Percentiles rank a stretch among this genome's conserved stretches.
Evolutionary conservation across 2,113 vertebrate species (phyloP).

Genomic region (Potamarius usumacintae): DNA sequence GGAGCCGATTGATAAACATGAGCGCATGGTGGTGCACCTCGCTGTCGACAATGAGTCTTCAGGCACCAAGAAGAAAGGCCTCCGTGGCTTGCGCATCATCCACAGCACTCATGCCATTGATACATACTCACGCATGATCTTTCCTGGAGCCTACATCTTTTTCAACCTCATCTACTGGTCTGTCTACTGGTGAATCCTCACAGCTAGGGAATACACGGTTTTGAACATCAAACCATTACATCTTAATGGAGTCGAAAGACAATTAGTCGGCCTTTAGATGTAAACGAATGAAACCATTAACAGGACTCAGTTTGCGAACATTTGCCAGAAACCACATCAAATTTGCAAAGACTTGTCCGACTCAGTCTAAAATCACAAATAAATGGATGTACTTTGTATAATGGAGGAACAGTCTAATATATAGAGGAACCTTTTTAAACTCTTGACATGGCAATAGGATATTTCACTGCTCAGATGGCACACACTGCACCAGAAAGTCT

Average conservation of each 20-base stretch:
- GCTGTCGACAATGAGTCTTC: conserved; percentile 78
- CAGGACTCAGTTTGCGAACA: neutral
- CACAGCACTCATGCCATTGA: conserved; percentile 91
- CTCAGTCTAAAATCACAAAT: neutral
- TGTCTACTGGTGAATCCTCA: conserved; percentile 82
- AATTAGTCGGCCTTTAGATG: neutral
- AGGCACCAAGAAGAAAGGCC: conserved; percentile 79
- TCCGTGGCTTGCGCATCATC: conserved; percentile 81
- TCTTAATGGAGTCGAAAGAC: neutral
- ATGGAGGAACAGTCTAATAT: neutral
- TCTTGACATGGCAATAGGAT: neutral
- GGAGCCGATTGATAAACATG: conserved; percentile 80
- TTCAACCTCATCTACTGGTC: conserved; percentile 98
- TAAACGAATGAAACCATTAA: neutral
- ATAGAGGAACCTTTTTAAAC: neutral
- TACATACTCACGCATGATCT: conserved; percentile 92
- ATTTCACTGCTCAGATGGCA: neutral
- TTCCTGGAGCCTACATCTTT: conserved; percentile 90
- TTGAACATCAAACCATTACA: neutral
- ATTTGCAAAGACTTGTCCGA: neutral
- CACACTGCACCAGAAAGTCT: neutral
- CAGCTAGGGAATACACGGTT: neutral
- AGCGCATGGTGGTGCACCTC: conserved; percentile 84
- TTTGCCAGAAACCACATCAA: neutral
- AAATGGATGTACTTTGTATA: neutral